A percentile compares a stretch with the other conserved stretches of the same genome.
Conservation (phyloP, 2,113 vertebrate species). For the Phocoena phocoena region DNA sequence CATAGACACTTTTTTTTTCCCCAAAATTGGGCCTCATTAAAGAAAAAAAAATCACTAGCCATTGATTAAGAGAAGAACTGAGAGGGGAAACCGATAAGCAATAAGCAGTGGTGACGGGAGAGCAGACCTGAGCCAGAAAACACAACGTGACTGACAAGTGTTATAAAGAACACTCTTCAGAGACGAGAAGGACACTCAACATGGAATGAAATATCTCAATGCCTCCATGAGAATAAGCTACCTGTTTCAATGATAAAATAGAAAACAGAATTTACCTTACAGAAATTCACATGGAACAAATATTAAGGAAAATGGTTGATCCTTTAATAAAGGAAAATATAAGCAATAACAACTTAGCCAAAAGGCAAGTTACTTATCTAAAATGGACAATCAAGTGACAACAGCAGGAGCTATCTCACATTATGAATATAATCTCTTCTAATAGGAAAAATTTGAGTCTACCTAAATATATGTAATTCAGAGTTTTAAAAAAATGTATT, state of each 20-base stretch:
- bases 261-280: background rate
- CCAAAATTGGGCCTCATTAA: too few relatives aligned
- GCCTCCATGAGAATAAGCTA: background rate
- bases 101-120: rapidly evolving
- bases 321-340: background rate
- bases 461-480: background rate
- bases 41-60: background rate
- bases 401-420: background rate
- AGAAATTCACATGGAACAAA: background rate
- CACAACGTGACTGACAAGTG: rapidly evolving
- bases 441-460: background rate
- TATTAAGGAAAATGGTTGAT: background rate
- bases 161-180: rapidly evolving
- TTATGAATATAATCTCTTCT: background rate
- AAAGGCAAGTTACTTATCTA: background rate
- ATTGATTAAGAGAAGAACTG: background rate
- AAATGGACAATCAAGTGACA: background rate
- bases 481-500: background rate
- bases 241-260: background rate
- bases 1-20: too few relatives aligned
- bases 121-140: background rate
- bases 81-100: rapidly evolving
- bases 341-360: background rate
- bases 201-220: rapidly evolving
- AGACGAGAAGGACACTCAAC: rapidly evolving